Evolutionary conservation across 1,140 invertebrate genomes (phyloP).

Genomic region (Lordiphosa mommai): DNA sequence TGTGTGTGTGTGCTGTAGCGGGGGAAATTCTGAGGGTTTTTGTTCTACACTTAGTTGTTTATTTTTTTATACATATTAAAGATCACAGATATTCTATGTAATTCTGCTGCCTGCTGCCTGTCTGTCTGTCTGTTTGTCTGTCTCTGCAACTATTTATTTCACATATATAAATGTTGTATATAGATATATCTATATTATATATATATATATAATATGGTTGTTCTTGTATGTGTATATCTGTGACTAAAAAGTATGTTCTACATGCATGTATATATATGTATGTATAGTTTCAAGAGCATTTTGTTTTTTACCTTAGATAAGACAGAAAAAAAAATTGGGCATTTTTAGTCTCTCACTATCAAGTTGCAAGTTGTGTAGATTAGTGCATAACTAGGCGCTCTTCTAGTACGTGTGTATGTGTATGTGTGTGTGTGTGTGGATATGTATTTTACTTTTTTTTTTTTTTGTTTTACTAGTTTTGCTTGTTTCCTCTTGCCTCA

Average conservation of each 20-base stretch:
- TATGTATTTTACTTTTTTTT: constrained; percentile 46
- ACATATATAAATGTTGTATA: constrained; percentile 44
- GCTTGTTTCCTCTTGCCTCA: constrained; percentile 21
- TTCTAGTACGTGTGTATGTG: not conserved
- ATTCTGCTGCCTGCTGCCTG: constrained; percentile 56
- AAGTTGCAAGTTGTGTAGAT: too few relatives aligned
- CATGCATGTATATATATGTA: not conserved
- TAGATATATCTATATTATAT: constrained; percentile 51
- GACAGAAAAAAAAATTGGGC: too few relatives aligned
- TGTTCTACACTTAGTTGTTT: constrained; percentile 12
- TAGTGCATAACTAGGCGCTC: too few relatives aligned
- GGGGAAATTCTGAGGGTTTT: too few relatives aligned
- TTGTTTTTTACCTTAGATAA: too few relatives aligned
- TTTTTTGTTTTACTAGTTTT: constrained; percentile 22
- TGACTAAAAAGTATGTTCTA: constrained; percentile 1
- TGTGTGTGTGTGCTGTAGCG: constrained; percentile 14
- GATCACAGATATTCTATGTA: constrained; percentile 80
- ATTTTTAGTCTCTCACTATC: too few relatives aligned
- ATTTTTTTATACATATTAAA: constrained; percentile 56
- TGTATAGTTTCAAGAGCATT: too few relatives aligned
- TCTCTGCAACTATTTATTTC: constrained; percentile 38
- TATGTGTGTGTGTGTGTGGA: constrained; percentile 11
- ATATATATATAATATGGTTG: constrained; percentile 34
- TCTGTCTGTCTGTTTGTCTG: constrained; percentile 15
- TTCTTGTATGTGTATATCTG: constrained; percentile 12